phyloP scores from a whole-genome alignment of 1,140 invertebrate genomes.

The Papilio helenus region DNA sequence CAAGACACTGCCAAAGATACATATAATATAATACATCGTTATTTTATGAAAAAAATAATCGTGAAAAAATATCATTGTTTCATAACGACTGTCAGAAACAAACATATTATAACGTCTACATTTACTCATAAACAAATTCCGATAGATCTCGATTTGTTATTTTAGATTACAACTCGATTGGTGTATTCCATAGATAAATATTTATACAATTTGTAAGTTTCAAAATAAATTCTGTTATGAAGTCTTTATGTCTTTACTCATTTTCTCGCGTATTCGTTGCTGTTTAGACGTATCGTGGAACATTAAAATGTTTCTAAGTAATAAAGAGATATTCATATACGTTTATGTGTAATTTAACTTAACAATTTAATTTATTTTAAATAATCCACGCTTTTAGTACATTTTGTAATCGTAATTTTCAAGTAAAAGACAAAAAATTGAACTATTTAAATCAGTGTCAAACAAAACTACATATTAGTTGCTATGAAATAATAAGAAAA shows the following conservation, averaged over 20 bases:
- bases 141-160: conserved; percentile 26
- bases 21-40: too few relatives aligned
- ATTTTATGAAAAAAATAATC: not conserved
- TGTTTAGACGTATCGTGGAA: not conserved
- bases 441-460: too few relatives aligned
- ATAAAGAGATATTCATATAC: not conserved
- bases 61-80: not conserved
- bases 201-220: conserved; percentile 28
- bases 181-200: conserved; percentile 17
- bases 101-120: not conserved
- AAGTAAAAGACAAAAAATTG: too few relatives aligned
- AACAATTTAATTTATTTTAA: too few relatives aligned
- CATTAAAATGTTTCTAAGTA: not conserved
- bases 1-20: too few relatives aligned
- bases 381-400: too few relatives aligned
- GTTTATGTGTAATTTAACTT: not conserved
- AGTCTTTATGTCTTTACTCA: conserved; percentile 16
- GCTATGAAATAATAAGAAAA: too few relatives aligned
- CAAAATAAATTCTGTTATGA: conserved; percentile 27
- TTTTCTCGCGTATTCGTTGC: not conserved
- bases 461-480: too few relatives aligned
- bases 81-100: conserved; percentile 9
- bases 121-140: not conserved
- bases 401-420: too few relatives aligned
- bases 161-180: conserved; percentile 27